Percentiles rank a stretch among this genome's conserved stretches.
phyloP scores from a whole-genome alignment of 2,888 invertebrate genomes.

The Macaria liturata region DNA sequence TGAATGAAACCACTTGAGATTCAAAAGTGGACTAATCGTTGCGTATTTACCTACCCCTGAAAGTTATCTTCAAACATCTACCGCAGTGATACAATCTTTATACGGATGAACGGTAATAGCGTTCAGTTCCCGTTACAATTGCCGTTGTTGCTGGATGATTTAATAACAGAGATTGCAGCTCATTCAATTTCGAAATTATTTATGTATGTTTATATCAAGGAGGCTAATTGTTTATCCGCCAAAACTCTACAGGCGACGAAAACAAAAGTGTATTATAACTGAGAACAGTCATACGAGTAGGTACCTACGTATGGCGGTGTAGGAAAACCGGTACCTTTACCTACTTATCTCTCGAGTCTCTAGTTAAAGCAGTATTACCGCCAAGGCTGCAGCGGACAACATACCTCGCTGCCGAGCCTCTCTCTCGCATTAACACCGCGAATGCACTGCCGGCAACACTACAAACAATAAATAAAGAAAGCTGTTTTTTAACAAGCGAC shows the following conservation, averaged over 20 bases:
- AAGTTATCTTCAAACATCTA: slow-evolving; percentile 38
- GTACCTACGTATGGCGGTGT: neutral
- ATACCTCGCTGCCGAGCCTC: slow-evolving; percentile 33
- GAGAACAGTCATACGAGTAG: slow-evolving; percentile 1
- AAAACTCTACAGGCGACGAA: neutral
- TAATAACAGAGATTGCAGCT: neutral
- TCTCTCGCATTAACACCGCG: slow-evolving; percentile 45
- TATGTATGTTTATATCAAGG: too few species aligned
- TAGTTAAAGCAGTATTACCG: slow-evolving; percentile 26
- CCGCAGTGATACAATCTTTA: slow-evolving; percentile 38
- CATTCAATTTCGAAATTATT: neutral
- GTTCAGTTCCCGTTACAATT: slow-evolving; percentile 14
- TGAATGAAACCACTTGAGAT: slow-evolving; percentile 37
- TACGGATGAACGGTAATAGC: slow-evolving; percentile 14
- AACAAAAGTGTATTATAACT: slow-evolving; percentile 1
- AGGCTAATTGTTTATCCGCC: too few species aligned
- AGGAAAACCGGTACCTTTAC: slow-evolving; percentile 23
- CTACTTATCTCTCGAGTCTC: too few species aligned
- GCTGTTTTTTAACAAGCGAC: slow-evolving; percentile 13
- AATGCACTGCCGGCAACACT: slow-evolving; percentile 40
- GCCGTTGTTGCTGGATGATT: slow-evolving; percentile 2
- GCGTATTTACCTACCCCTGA: slow-evolving; percentile 2
- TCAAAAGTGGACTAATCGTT: slow-evolving; percentile 24
- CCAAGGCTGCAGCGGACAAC: slow-evolving; percentile 39
- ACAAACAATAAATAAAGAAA: slow-evolving; percentile 21